Evolutionary conservation across 2,797 vertebrate species (phyloP).

Genomic region (Anguilla anguilla): DNA sequence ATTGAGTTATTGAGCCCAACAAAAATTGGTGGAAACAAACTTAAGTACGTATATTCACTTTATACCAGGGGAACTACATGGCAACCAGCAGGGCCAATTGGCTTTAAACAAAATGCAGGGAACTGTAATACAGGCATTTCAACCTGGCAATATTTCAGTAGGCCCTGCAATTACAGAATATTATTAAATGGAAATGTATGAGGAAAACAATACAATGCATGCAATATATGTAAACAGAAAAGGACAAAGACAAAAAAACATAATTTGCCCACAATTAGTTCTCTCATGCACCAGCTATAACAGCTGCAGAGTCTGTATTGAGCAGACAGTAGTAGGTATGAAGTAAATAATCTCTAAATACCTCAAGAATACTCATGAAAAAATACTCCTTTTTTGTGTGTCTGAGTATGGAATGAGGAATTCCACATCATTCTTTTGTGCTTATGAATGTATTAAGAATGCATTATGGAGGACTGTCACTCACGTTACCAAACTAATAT

Average conservation of each 20-base stretch:
- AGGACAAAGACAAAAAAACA: background rate
- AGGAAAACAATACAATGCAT: background rate
- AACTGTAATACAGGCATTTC: background rate
- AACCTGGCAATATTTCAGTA: background rate
- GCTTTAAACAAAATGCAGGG: background rate
- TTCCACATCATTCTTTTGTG: background rate
- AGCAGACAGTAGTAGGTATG: too few species aligned
- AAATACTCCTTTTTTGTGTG: background rate
- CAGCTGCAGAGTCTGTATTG: background rate
- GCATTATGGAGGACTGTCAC: too few species aligned
- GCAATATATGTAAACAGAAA: background rate
- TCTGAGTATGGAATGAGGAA: background rate
- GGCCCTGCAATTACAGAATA: background rate
- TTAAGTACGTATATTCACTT: slow-evolving; percentile 37
- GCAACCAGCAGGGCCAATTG: background rate
- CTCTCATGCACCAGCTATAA: background rate
- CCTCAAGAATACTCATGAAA: background rate
- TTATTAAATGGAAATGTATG: background rate
- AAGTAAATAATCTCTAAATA: background rate
- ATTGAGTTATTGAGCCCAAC: slow-evolving; percentile 46
- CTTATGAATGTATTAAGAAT: background rate
- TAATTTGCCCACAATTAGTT: too few species aligned
- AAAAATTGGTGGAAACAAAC: slow-evolving; percentile 50
- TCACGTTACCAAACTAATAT: too few species aligned
- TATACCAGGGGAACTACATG: background rate